Conservation (phyloP, 2,888 invertebrate genomes). For the Sinodicranocentrus sp. region DNA sequence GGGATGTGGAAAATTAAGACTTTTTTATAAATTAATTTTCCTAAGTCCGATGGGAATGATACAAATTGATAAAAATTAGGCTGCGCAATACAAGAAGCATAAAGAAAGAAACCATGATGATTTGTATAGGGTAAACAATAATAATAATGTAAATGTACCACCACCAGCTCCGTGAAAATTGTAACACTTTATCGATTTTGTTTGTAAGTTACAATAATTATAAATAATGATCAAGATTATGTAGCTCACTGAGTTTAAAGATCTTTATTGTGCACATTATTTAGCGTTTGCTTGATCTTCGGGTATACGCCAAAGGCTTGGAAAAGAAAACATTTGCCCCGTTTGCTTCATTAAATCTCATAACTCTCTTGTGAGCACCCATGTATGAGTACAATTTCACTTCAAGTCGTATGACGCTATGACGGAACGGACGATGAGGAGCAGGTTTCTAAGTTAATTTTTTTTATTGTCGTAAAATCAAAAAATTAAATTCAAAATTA, state of each 20-base stretch:
- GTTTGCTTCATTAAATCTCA: too few species aligned
- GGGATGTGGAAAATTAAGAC: not conserved
- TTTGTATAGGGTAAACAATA: slow-evolving; percentile 17
- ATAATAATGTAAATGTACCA: slow-evolving; percentile 39
- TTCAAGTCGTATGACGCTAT: too few species aligned
- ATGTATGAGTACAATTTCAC: too few species aligned
- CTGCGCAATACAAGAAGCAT: not conserved
- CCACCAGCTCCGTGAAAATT: slow-evolving; percentile 44
- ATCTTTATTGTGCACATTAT: not conserved
- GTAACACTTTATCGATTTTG: slow-evolving; percentile 18
- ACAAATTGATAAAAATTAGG: not conserved
- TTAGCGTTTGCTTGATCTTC: too few species aligned
- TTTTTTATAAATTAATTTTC: not conserved
- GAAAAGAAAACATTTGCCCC: too few species aligned
- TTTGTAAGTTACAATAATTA: slow-evolving; percentile 55
- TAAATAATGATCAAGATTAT: not conserved
- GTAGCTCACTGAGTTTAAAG: not conserved
- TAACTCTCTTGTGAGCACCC: too few species aligned
- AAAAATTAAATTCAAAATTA: too few species aligned
- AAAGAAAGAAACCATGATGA: not conserved
- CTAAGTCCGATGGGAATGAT: not conserved
- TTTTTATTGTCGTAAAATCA: too few species aligned
- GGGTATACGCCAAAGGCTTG: too few species aligned
- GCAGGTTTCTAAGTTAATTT: too few species aligned
- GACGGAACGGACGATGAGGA: too few species aligned